phyloP scores from a whole-genome alignment of 2,113 vertebrate genomes.

The Glareola pratincola region DNA sequence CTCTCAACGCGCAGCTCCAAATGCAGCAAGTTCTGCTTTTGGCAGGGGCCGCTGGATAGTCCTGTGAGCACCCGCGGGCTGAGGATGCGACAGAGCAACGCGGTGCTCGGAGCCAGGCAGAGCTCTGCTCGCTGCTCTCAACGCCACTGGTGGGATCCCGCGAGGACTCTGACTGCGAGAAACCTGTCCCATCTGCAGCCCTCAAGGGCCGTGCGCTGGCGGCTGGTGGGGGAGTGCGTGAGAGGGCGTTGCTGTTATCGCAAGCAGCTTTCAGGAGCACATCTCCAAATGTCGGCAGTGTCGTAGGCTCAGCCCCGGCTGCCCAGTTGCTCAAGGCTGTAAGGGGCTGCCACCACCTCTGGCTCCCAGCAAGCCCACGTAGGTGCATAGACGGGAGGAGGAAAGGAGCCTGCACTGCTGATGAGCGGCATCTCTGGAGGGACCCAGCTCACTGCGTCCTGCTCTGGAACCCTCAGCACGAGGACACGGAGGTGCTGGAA shows the following conservation, averaged over 20 bases:
- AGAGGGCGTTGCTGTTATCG: neutral
- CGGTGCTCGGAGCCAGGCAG: fast-evolving
- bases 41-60: neutral
- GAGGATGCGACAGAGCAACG: neutral
- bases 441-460: neutral
- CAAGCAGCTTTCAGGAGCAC: neutral
- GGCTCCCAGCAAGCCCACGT: fast-evolving
- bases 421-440: neutral
- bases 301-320: neutral
- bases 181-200: neutral
- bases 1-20: neutral
- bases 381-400: neutral
- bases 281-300: neutral
- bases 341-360: neutral
- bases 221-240: neutral
- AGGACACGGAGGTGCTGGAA: neutral
- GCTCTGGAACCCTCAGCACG: neutral
- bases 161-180: neutral
- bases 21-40: neutral
- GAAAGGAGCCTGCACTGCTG: neutral
- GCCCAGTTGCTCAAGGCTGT: neutral
- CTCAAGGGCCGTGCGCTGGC: fast-evolving
- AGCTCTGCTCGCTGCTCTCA: fast-evolving
- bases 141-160: neutral
- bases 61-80: fast-evolving